Conservation (phyloP, 2,113 vertebrate species). For the Syrmaticus mikado region DNA sequence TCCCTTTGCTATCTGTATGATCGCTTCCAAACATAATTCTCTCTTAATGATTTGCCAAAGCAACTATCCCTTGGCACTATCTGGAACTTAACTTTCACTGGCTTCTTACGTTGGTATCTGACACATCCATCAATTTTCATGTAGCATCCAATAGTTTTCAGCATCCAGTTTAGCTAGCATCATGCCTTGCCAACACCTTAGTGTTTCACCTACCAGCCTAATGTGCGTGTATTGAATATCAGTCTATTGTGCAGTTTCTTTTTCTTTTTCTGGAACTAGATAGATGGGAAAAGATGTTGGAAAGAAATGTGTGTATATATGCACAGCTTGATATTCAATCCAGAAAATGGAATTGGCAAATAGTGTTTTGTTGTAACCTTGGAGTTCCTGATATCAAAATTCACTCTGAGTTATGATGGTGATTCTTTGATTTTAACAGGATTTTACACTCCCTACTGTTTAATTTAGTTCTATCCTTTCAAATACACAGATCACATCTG, state of each 20-base stretch:
- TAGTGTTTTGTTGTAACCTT: neutral
- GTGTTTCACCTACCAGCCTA: neutral
- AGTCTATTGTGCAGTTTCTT: neutral
- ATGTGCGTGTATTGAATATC: neutral
- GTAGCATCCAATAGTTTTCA: neutral
- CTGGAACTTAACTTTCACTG: neutral
- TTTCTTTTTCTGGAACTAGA: neutral
- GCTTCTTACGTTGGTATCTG: neutral
- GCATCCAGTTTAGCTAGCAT: neutral
- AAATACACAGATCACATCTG: neutral
- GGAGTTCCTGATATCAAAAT: neutral
- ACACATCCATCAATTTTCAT: neutral
- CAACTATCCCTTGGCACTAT: neutral
- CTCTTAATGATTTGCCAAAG: neutral
- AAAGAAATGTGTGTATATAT: neutral
- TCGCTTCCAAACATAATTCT: neutral
- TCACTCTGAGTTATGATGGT: neutral
- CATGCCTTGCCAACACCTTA: neutral
- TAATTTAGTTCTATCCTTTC: neutral
- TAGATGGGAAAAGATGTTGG: neutral
- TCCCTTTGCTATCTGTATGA: neutral
- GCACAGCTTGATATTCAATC: neutral
- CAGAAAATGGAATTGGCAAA: neutral
- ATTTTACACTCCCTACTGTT: neutral
- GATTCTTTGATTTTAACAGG: neutral